Evolutionary conservation across 2,888 invertebrate genomes (phyloP), one percentile per base, ranked within the genome.

Genomic region (Strigamia transsilvanica): DNA sequence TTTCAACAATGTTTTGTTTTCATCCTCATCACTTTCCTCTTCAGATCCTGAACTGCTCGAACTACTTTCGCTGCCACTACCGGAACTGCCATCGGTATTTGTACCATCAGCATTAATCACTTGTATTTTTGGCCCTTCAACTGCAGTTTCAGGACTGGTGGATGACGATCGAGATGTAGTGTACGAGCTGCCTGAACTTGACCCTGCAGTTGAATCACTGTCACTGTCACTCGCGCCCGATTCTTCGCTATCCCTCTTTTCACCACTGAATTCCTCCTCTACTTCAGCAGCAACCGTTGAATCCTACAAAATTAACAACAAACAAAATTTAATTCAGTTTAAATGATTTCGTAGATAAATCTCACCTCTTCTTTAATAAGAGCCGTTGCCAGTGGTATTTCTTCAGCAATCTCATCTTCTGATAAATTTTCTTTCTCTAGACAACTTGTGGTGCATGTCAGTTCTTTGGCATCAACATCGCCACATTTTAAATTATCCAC

Each of bases 41-140:
- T 18, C 79, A 18, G 38, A 18, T 13, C 41, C 34, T 41, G 79
- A 42, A 42, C 23, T 13, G 12, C 42, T 42, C 38, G 38, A 42
- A 23, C 21, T 2, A 21, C 79, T 79, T 23, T 21, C 41, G 18
- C 21, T 79, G 38, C 79, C 38, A 79, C 79, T 79, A 13, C 41
- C 21, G 6, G 18, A 13, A n/a, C 41, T 79, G 5, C 10, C 7
- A 15, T n/a, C 32, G 1, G 10, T 73, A 32, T 73, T 6, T 73
- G 27, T 73, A 32, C 73, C 73, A n/a, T 73, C 73, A 6, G 73
- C 73, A 32, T 27, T 73, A 32, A 73, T 73, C 32, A 73, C 73
- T 13, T 27, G 27, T 13, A 73, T 73, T 32, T 32, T 32, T 9
- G 73, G 73, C 27, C 73, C 73, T 73, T 27, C 73, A 32, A 73